Conservation (phyloP, 2,113 vertebrate species). For the Cottus gobio region DNA sequence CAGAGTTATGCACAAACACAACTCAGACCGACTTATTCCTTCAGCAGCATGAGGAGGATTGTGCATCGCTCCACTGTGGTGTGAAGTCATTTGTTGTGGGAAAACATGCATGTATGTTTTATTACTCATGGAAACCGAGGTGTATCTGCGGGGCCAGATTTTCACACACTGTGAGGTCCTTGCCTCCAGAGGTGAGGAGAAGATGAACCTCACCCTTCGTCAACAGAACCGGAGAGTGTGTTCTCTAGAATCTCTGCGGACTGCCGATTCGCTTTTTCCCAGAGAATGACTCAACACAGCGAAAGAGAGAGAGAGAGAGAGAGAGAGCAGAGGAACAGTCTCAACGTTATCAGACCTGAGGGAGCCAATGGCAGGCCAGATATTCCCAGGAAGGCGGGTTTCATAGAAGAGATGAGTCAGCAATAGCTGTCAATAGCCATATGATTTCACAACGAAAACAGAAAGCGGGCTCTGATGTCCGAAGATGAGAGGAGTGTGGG, state of each 20-base stretch:
- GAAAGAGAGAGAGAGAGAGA: neutral
- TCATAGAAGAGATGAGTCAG: constrained; percentile 74
- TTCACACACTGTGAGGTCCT: constrained; percentile 84
- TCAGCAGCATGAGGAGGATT: neutral
- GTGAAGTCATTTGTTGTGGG: constrained; percentile 65
- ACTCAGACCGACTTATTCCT: neutral
- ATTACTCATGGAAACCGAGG: constrained; percentile 69
- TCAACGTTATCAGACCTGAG: constrained; percentile 40
- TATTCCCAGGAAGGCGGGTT: constrained; percentile 61
- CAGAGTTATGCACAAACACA: constrained; percentile 17
- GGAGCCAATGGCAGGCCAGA: constrained; percentile 58
- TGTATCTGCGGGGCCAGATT: constrained; percentile 78
- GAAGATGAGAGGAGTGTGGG: constrained; percentile 45
- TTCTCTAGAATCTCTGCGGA: constrained; percentile 71
- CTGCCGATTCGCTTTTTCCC: constrained; percentile 68
- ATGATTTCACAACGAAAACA: constrained; percentile 65
- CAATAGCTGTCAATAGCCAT: constrained; percentile 35
- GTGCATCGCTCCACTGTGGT: constrained; percentile 33
- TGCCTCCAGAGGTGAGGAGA: constrained; percentile 72
- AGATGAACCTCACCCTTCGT: constrained; percentile 84
- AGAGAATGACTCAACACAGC: constrained; percentile 76
- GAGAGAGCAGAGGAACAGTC: constrained; percentile 18
- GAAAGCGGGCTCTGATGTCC: constrained; percentile 37
- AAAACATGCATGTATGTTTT: constrained; percentile 51
- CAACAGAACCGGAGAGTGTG: constrained; percentile 78